Evolutionary conservation across 2,113 vertebrate species (phyloP), one percentile per base, ranked within the genome.

Genomic region (Sinocyclocheilus anophthalmus): DNA sequence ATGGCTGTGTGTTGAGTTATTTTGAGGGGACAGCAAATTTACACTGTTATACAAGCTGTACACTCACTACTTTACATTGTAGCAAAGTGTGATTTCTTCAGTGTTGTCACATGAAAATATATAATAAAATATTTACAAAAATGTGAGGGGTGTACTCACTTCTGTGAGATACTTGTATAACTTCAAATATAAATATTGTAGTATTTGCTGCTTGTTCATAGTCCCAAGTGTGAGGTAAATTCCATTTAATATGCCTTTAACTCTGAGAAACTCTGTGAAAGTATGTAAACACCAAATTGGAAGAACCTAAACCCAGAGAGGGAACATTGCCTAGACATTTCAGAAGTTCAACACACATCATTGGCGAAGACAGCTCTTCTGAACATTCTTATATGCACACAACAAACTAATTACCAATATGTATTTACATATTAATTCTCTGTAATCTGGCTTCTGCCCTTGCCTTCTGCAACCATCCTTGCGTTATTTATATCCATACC

Each of bases 401-500:
- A 83, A 55, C 11, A 57, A 53, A 73, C 81, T 83, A 59, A 55
- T 83, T 73, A 57, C 30, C 12, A 57, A 59, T 73, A 55, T 53
- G 22, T 16, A 73, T 57, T 72, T 67, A 50, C 61, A 81, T 67
- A 83, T 70, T 73, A 63, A 85, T 70, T 69, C 48, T 80, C 50
- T 10, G 30, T 50, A 79, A 79, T 72, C 50, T 70, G 26, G 63
- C 69, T 81, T 16, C 69, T 76, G 10, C 80, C 53, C 63, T 81
- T 75, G 76, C 50, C 53, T 39, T 83, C 59, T 63, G 10, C 42
- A 50, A 70, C 77, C 63, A 63, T 79, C 85, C 85, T 85, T 90
- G 84, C 82, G 86, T 83, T 92, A 86, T 88, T 67, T 70, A 45
- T 22, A 69, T 80, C 22, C 89, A 87, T 91, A 84, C 84, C 73